Evolutionary conservation across 2,113 vertebrate species (phyloP).

Genomic region (Aegithalos caudatus): DNA sequence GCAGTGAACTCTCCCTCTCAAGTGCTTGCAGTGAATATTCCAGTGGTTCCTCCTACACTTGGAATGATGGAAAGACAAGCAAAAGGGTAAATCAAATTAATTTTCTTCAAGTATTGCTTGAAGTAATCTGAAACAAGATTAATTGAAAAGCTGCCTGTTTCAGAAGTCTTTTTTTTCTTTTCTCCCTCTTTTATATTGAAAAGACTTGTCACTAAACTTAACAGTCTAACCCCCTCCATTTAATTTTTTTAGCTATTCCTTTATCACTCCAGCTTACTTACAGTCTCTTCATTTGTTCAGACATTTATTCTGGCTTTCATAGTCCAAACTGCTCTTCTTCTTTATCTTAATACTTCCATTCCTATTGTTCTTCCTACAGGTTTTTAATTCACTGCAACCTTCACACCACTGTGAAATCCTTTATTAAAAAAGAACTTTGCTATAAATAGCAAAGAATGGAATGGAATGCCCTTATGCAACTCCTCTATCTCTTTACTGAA

Average conservation of each 20-base stretch:
- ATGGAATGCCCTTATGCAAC: background rate
- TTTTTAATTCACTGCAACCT: background rate
- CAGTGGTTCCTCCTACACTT: conserved; percentile 88
- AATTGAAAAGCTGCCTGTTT: background rate
- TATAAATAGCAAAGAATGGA: conserved; percentile 12
- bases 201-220: background rate
- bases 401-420: background rate
- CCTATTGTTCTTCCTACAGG: background rate
- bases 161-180: background rate
- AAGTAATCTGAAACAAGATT: background rate
- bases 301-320: background rate
- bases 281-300: background rate
- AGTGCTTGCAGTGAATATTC: conserved; percentile 93
- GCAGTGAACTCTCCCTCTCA: conserved; percentile 90
- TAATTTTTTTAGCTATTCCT: background rate
- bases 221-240: background rate
- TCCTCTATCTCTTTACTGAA: background rate
- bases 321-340: background rate
- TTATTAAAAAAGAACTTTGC: background rate
- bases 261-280: background rate
- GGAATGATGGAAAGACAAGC: conserved; percentile 84
- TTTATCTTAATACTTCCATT: conserved; percentile 40
- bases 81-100: conserved; percentile 77
- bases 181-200: background rate
- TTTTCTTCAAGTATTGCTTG: background rate